Evolutionary conservation across 2,797 vertebrate genomes (phyloP), one percentile per base, ranked within the genome.

Genomic region (Garrulus glandarius): DNA sequence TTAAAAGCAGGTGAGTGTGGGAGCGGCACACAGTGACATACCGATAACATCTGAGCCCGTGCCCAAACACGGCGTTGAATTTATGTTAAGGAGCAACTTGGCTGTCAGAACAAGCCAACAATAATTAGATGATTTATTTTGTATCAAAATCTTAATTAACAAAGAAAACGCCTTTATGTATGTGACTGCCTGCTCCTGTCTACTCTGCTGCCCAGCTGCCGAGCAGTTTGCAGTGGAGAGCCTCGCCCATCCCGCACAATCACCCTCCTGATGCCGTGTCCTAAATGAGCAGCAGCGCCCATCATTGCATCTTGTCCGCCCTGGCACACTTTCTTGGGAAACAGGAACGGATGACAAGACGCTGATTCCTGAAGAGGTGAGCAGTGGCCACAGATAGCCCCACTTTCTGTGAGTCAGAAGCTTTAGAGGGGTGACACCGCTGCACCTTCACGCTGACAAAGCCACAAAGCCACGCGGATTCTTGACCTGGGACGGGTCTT

Each of bases 181-280:
- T 6, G 9, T 57, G 52, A 41, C 9, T 72, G 56, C 27, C 46
- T 49, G 14, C 27, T 87, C 5, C 30, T 44, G 16, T 13, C 34
- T 36, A 0, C 4, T 1, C 11, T 26, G 27, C 22, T 53, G 21
- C 30, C 36, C 22, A 64, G 41, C 36, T 85, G 41, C 36, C 18
- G 7, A 23, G 2, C 7, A 3, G 24, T 50, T 53, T 67, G 53
- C 27, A 29, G 8, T 20, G 67, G 53, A 52, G n/a, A 76, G 6
- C 29, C 14, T 74, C 3, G 0, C 2, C 3, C 16, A 2, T 37
- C 36, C 0, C 0, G 4, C 20, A 24, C 10, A 13, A 23, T 13
- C 15, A 2, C 6, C 61, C 29, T 80, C 36, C 43, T 13, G 3
- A 32, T 39, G 68, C 53, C 30, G 49, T 37, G 15, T 26, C 55